phyloP scores from a whole-genome alignment of 2,888 invertebrate genomes.

The Idaea straminata region DNA sequence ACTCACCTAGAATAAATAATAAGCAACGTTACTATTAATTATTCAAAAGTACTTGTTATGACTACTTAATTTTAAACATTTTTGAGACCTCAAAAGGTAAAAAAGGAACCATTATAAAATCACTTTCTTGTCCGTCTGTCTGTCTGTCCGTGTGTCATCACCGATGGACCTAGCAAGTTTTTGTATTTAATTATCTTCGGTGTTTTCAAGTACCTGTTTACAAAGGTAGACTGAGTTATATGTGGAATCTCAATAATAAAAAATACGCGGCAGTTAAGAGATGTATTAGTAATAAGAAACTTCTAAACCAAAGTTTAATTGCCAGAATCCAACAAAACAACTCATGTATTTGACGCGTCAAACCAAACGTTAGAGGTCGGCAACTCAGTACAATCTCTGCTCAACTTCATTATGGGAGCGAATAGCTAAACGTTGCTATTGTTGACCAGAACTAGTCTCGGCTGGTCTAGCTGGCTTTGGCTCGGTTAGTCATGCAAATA shows the following conservation, averaged over 20 bases:
- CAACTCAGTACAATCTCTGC: slow-evolving; percentile 62
- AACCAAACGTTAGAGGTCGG: slow-evolving; percentile 33
- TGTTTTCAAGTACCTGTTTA: background rate
- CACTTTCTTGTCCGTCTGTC: too few species aligned
- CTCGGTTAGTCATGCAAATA: slow-evolving; percentile 72
- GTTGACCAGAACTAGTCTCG: slow-evolving; percentile 53
- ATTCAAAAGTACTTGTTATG: slow-evolving; percentile 9
- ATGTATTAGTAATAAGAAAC: background rate
- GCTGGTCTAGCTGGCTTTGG: slow-evolving; percentile 46
- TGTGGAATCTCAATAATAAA: background rate
- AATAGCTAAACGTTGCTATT: slow-evolving; percentile 75
- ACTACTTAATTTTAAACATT: background rate
- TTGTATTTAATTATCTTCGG: background rate
- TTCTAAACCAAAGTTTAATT: too few species aligned
- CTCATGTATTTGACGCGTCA: background rate
- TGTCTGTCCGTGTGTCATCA: too few species aligned
- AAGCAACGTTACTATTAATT: slow-evolving; percentile 30
- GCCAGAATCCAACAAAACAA: background rate
- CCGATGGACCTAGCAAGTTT: too few species aligned
- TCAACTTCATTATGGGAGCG: slow-evolving; percentile 75
- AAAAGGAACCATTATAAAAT: too few species aligned
- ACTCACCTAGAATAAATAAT: slow-evolving; percentile 72
- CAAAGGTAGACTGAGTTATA: background rate
- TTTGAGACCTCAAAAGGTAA: too few species aligned
- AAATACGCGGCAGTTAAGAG: background rate